Conservation (phyloP, 1,140 invertebrate genomes). For the Anthonomus grandis region DNA sequence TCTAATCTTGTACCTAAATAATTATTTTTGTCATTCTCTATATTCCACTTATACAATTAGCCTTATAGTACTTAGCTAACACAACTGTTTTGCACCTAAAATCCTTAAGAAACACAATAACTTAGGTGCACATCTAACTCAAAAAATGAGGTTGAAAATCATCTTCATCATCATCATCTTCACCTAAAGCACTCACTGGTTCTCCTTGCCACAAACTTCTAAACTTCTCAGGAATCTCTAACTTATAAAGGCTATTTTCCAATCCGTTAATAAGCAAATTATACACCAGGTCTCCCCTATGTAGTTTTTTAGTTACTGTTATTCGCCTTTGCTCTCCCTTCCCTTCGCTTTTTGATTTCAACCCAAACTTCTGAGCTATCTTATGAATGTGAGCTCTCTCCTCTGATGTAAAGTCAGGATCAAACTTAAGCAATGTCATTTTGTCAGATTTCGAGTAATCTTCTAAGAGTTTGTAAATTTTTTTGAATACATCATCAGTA, state of each 20-base stretch:
- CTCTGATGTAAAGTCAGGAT: constrained; percentile 29
- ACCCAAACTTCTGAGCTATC: constrained; percentile 26
- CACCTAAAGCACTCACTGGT: neutral
- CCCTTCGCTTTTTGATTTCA: constrained; percentile 35
- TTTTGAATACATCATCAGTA: constrained; percentile 26
- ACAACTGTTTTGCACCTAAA: no score
- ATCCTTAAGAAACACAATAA: no score
- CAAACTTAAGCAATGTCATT: constrained; percentile 29
- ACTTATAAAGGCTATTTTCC: constrained; percentile 28
- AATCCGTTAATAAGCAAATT: constrained; percentile 23
- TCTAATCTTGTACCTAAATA: no score
- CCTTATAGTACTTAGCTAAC: no score
- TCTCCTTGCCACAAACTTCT: constrained; percentile 17
- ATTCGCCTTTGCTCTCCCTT: constrained; percentile 28
- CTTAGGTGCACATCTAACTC: no score
- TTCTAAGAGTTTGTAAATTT: constrained; percentile 28
- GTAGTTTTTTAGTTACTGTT: constrained; percentile 31
- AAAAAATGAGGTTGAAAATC: constrained; percentile 1
- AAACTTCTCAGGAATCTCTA: constrained; percentile 28
- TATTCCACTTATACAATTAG: no score
- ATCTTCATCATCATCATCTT: constrained; percentile 8
- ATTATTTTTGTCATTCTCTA: no score
- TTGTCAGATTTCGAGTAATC: constrained; percentile 30
- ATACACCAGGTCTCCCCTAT: constrained; percentile 25
- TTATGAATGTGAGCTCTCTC: constrained; percentile 34